Conservation (phyloP, 2,113 vertebrate species). For the Aix galericulata region DNA sequence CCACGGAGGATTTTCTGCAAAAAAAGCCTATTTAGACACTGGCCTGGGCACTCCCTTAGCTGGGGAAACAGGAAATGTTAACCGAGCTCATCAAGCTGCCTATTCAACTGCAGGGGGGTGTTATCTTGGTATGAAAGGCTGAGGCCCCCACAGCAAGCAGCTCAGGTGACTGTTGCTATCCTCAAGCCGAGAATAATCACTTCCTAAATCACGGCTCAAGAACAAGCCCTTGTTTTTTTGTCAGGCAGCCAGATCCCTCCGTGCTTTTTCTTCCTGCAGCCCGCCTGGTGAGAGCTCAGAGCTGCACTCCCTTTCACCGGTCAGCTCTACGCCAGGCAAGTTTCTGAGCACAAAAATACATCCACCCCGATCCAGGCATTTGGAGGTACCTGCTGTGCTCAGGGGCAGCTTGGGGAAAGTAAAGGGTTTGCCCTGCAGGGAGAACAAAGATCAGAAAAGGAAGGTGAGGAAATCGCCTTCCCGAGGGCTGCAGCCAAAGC, state of each 20-base stretch:
- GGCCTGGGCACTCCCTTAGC: not conserved
- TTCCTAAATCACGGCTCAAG: not conserved
- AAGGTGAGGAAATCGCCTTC: not conserved
- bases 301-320: not conserved
- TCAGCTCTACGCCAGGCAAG: not conserved
- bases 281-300: not conserved
- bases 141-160: not conserved
- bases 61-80: not conserved
- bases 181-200: not conserved
- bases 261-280: not conserved
- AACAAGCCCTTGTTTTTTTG: not conserved
- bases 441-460: not conserved
- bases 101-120: not conserved
- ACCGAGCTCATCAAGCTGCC: not conserved
- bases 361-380: not conserved
- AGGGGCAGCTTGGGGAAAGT: not conserved
- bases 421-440: not conserved
- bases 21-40: not conserved
- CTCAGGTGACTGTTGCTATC: not conserved
- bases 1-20: accelerated
- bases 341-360: not conserved
- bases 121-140: not conserved
- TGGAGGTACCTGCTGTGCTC: not conserved
- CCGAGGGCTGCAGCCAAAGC: not conserved
- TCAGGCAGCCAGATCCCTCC: not conserved